Conservation (phyloP, 2,797 vertebrate species). For the Thalassophryne amazonica region DNA sequence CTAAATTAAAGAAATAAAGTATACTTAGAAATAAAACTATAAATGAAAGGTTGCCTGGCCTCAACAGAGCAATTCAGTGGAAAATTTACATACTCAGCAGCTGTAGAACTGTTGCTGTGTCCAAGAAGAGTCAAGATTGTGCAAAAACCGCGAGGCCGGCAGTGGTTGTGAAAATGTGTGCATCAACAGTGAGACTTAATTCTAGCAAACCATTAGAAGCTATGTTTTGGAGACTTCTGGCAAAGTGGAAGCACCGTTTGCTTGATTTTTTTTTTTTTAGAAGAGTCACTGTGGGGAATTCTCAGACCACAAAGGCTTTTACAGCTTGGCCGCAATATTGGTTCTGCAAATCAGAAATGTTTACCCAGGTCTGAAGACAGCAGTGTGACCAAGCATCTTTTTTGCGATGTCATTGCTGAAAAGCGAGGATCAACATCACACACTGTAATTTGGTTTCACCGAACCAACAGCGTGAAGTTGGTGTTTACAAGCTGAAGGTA, state of each 20-base stretch:
- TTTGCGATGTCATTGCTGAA: constrained; percentile 41
- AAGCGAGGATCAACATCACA: constrained; percentile 21
- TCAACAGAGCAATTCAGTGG: too few species aligned
- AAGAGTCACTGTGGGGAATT: constrained; percentile 37
- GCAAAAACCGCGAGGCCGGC: too few species aligned
- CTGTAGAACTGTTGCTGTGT: too few species aligned
- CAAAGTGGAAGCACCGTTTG: constrained; percentile 29
- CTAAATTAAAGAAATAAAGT: too few species aligned
- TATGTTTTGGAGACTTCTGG: neutral
- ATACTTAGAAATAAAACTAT: too few species aligned
- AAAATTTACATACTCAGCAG: too few species aligned
- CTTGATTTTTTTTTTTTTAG: constrained; percentile 28
- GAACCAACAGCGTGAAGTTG: constrained; percentile 3
- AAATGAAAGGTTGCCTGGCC: too few species aligned
- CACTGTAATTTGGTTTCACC: constrained; percentile 42
- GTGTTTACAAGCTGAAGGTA: constrained; percentile 14
- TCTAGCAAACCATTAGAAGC: too few species aligned
- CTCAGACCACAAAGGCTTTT: constrained; percentile 18
- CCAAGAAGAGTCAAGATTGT: too few species aligned
- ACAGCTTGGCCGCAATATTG: constrained; percentile 11
- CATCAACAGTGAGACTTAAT: too few species aligned
- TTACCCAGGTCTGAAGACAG: constrained; percentile 33
- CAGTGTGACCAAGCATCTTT: constrained; percentile 17
- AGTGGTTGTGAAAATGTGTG: too few species aligned
- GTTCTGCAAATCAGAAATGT: constrained; percentile 41